Conservation (phyloP, 1,140 invertebrate genomes). For the Chironomus tepperi region DNA sequence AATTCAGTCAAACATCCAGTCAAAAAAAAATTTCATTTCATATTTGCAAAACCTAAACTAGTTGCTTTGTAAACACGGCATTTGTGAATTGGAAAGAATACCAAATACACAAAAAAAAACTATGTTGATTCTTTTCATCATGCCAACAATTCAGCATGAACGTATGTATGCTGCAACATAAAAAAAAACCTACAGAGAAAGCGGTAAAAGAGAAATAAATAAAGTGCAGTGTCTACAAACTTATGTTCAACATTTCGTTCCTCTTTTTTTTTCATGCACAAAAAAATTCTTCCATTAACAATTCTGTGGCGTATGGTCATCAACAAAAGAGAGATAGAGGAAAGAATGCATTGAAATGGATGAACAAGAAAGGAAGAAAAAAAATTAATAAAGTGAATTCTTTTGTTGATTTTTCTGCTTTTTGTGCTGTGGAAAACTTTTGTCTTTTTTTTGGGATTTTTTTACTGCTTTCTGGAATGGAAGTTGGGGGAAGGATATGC, state of each 20-base stretch:
- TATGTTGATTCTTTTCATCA: no score
- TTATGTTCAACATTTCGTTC: background rate
- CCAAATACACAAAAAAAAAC: no score
- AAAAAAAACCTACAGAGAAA: background rate
- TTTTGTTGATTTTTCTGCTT: slow-evolving; percentile 7
- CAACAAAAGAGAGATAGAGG: background rate
- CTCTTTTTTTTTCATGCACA: background rate
- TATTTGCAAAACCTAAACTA: no score
- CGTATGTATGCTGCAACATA: no score
- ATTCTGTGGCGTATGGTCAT: slow-evolving; percentile 3
- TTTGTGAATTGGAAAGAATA: no score
- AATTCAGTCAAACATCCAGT: no score
- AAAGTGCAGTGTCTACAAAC: slow-evolving; percentile 20
- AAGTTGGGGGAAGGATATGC: no score
- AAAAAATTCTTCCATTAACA: background rate
- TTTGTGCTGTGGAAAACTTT: background rate
- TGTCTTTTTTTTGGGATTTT: background rate
- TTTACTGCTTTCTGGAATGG: no score
- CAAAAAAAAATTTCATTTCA: no score
- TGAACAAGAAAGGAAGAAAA: background rate
- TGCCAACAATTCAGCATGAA: no score
- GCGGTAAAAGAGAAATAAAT: background rate
- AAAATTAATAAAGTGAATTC: slow-evolving; percentile 4
- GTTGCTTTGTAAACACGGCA: no score
- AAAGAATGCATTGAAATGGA: background rate